A percentile compares a stretch with the other conserved stretches of the same genome.
Conservation (phyloP, 2,888 invertebrate genomes). For the Hemicrepidius hirtus region DNA sequence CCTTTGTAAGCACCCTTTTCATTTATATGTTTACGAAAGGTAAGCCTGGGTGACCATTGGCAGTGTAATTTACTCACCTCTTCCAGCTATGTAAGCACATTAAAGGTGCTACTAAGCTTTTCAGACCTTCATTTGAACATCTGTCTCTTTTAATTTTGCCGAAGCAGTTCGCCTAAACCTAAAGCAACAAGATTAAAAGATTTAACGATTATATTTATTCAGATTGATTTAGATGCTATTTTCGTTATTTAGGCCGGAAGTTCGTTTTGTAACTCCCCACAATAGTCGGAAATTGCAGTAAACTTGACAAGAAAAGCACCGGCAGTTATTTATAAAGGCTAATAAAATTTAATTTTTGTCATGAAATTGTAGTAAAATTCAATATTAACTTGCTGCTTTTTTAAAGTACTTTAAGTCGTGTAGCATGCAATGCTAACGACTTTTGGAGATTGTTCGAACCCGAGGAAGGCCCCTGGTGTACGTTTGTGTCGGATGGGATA, state of each 20-base stretch:
- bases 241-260: not conserved
- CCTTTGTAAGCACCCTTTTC: slow-evolving; percentile 33
- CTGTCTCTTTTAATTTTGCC: slow-evolving; percentile 61
- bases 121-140: slow-evolving; percentile 61
- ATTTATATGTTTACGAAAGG: slow-evolving; percentile 37
- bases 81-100: slow-evolving; percentile 57
- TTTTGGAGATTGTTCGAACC: slow-evolving; percentile 33
- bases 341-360: not conserved
- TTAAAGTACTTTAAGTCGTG: not conserved
- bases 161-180: slow-evolving; percentile 60
- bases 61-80: slow-evolving; percentile 58
- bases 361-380: slow-evolving; percentile 15
- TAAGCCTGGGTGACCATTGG: slow-evolving; percentile 52
- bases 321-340: not conserved
- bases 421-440: slow-evolving; percentile 29
- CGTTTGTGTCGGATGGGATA: slow-evolving; percentile 35
- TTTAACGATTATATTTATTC: slow-evolving; percentile 55
- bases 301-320: not conserved
- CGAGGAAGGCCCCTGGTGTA: slow-evolving; percentile 30
- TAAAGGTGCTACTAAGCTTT: slow-evolving; percentile 61
- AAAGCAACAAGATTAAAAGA: slow-evolving; percentile 56
- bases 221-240: not conserved
- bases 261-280: too few species aligned
- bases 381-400: not conserved
- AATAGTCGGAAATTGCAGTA: too few species aligned